These are phyloP conservation scores for Drosophila pseudotalamancana DNA, from an alignment of 2,888 invertebrate species.

Conservation along the genomic window DNA sequence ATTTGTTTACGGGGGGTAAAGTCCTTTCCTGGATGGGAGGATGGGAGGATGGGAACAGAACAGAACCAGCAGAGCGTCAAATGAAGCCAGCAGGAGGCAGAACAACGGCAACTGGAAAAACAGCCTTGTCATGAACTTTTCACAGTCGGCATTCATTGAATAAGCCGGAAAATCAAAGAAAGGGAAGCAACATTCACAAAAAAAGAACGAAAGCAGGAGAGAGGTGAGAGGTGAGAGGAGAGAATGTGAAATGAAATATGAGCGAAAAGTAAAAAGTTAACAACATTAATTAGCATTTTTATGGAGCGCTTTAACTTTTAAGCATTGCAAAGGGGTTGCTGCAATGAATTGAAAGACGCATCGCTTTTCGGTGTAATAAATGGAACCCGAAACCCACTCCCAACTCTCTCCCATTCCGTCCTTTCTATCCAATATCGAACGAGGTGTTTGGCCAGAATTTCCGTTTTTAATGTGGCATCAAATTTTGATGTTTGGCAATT, in stretches of 20 bases:
- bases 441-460: conserved; percentile 32
- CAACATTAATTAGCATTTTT: conserved; percentile 80
- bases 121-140: conserved; percentile 60
- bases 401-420: neutral
- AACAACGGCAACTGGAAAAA: conserved; percentile 42
- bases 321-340: conserved; percentile 10
- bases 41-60: neutral
- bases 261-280: conserved; percentile 76
- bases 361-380: conserved; percentile 31
- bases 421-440: neutral
- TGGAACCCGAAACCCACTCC: conserved; percentile 8
- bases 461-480: conserved; percentile 33
- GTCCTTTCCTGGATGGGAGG: too few species aligned
- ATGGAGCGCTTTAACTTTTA: conserved; percentile 64
- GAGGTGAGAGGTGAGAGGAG: neutral
- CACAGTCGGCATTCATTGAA: conserved; percentile 38
- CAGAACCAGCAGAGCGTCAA: conserved; percentile 65
- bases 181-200: conserved; percentile 3
- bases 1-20: conserved; percentile 70
- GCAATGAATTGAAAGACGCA: conserved; percentile 39
- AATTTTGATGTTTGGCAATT: conserved; percentile 44
- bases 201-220: neutral
- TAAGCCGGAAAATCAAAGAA: conserved; percentile 29
- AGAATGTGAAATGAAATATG: conserved; percentile 62
- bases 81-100: conserved; percentile 72